Evolutionary conservation across 2,888 invertebrate species (phyloP).

Genomic region (Beris chalybata): DNA sequence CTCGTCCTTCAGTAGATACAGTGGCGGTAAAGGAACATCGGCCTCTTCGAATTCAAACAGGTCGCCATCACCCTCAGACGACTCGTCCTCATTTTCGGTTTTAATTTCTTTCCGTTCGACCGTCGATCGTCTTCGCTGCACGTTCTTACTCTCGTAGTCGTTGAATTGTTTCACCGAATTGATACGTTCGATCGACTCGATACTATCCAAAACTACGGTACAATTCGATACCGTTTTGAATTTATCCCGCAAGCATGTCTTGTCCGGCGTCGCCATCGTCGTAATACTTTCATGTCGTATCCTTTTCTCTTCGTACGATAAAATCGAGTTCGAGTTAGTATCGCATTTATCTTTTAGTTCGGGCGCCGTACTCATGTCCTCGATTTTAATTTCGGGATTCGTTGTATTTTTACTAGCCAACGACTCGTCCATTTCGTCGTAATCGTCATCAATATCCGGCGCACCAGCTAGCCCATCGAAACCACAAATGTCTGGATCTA

Average conservation of each 20-base stretch:
- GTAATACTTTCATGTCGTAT: background rate
- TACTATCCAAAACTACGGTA: constrained; percentile 44
- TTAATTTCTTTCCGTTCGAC: constrained; percentile 56
- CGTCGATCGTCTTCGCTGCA: constrained; percentile 20
- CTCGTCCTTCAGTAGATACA: constrained; percentile 72
- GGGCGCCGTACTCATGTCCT: background rate
- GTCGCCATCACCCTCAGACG: constrained; percentile 55
- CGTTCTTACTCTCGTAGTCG: constrained; percentile 30
- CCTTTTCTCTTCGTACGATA: constrained; percentile 25
- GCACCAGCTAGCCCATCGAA: constrained; percentile 52
- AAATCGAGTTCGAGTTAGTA: constrained; percentile 37
- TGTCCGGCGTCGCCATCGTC: constrained; percentile 6
- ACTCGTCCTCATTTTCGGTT: constrained; percentile 40
- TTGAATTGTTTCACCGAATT: constrained; percentile 41
- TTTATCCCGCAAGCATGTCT: background rate
- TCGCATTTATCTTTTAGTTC: constrained; percentile 34
- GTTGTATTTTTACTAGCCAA: constrained; percentile 1
- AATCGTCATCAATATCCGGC: constrained; percentile 48
- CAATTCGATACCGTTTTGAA: constrained; percentile 43
- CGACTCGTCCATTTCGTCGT: constrained; percentile 16
- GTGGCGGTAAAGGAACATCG: constrained; percentile 75
- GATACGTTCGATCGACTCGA: constrained; percentile 36
- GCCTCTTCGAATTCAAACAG: constrained; percentile 81
- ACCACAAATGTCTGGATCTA: constrained; percentile 57
- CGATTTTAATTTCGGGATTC: constrained; percentile 4